Conservation (phyloP, 53 echinoderm and acorn worm genomes). For the Apostichopus leukothele region DNA sequence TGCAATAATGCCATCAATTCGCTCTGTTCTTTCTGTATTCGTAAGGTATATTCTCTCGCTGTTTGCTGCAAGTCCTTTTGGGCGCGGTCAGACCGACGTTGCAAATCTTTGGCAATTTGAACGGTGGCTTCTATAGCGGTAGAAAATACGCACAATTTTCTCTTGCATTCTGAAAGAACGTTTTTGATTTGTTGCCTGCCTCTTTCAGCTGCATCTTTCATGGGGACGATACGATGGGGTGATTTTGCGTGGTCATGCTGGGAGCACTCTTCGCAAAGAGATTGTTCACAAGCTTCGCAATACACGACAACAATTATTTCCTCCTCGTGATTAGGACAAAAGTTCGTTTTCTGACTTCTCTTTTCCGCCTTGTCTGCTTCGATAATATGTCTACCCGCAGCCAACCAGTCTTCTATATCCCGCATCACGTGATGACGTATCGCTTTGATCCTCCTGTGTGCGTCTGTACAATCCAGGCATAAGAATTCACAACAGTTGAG, state of each 20-base stretch:
- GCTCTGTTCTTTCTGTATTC: slow-evolving; percentile 68
- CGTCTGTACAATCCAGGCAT: slow-evolving; percentile 79
- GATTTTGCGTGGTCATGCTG: slow-evolving; percentile 71
- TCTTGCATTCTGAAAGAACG: slow-evolving; percentile 78
- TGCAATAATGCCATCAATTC: slow-evolving; percentile 76
- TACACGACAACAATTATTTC: slow-evolving; percentile 57
- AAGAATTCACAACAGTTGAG: slow-evolving; percentile 89
- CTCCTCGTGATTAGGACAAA: slow-evolving; percentile 70
- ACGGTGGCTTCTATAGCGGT: slow-evolving; percentile 93
- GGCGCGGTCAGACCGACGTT: slow-evolving; percentile 78
- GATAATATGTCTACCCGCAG: slow-evolving; percentile 70
- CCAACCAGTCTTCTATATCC: slow-evolving; percentile 81
- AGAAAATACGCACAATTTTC: slow-evolving; percentile 85
- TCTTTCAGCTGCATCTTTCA: slow-evolving; percentile 73
- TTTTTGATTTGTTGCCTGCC: slow-evolving; percentile 76
- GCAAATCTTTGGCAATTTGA: slow-evolving; percentile 85
- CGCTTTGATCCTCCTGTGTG: slow-evolving; percentile 78
- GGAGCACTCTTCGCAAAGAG: slow-evolving; percentile 75
- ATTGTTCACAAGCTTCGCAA: slow-evolving; percentile 78
- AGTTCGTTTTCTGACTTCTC: slow-evolving; percentile 57
- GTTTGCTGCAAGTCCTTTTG: slow-evolving; percentile 81
- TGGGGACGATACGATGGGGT: slow-evolving; percentile 73
- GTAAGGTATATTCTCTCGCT: slow-evolving; percentile 61
- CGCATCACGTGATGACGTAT: slow-evolving; percentile 92
- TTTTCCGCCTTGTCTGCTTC: slow-evolving; percentile 52